Conservation (phyloP, 30 jellyfish, hydroid and myxozoan genomes). For the Hydractinia echinata region DNA sequence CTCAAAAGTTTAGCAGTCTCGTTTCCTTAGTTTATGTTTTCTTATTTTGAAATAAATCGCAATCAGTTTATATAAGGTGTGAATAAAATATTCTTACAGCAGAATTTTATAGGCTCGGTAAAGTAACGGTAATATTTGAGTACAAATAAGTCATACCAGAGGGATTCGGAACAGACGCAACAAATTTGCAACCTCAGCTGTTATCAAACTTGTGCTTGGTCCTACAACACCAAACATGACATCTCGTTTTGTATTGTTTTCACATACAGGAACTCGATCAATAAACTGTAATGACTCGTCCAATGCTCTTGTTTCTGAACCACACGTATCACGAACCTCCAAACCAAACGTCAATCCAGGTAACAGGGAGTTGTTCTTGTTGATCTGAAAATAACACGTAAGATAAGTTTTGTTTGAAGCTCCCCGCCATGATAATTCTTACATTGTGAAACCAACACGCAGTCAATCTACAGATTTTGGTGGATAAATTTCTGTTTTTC, state of each 20-base stretch:
- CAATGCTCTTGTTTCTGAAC: slow-evolving; percentile 71
- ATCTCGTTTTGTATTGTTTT: slow-evolving; percentile 34
- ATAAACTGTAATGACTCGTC: slow-evolving; percentile 77
- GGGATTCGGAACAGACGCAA: slow-evolving; percentile 72
- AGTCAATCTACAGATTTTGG: neutral
- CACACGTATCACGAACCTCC: slow-evolving; percentile 88
- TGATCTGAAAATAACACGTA: slow-evolving; percentile 40
- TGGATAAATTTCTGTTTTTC: too few relatives aligned
- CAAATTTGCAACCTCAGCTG: slow-evolving; percentile 85
- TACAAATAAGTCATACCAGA: slow-evolving; percentile 30
- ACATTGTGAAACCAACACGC: neutral
- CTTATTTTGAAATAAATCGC: too few relatives aligned
- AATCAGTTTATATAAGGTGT: too few relatives aligned
- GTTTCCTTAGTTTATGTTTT: too few relatives aligned
- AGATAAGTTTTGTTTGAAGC: neutral
- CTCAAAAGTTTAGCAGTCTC: too few relatives aligned
- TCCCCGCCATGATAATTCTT: too few relatives aligned
- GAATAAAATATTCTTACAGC: too few relatives aligned
- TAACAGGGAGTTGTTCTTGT: slow-evolving; percentile 27
- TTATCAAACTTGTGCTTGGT: slow-evolving; percentile 62
- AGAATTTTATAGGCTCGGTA: too few relatives aligned
- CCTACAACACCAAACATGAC: slow-evolving; percentile 82
- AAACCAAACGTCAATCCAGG: slow-evolving; percentile 64
- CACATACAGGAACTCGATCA: slow-evolving; percentile 37
- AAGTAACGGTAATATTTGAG: too few relatives aligned